These are phyloP conservation scores for Enteromius fasciolatus DNA, from an alignment of 2,797 vertebrate species.

Conservation along the genomic window DNA sequence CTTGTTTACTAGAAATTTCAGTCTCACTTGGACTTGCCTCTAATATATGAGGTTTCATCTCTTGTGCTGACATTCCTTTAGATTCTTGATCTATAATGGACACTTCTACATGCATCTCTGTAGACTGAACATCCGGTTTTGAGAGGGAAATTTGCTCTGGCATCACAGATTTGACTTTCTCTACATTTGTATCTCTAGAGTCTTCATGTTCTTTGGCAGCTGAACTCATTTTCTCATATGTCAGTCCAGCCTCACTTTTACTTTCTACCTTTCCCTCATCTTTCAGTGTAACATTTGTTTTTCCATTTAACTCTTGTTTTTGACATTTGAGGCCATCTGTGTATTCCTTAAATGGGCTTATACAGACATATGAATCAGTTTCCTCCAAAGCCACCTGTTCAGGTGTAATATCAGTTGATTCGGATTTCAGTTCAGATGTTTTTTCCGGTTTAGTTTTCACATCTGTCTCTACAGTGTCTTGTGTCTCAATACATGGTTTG, in stretches of 20 bases:
- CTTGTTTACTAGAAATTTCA: conserved; percentile 33
- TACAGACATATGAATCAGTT: conserved; percentile 8
- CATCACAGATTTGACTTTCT: not conserved
- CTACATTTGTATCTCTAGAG: conserved; percentile 25
- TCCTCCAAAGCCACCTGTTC: conserved; percentile 26
- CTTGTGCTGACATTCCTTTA: conserved; percentile 25
- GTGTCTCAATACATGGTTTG: conserved; percentile 8
- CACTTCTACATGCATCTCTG: conserved; percentile 38
- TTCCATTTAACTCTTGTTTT: conserved; percentile 38
- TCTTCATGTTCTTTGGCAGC: conserved; percentile 38
- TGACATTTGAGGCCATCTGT: conserved; percentile 23
- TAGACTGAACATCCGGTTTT: conserved; percentile 31
- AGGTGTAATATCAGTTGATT: conserved; percentile 27
- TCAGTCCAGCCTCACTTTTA: conserved; percentile 11
- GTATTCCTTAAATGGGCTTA: conserved; percentile 32
- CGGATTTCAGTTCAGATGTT: conserved; percentile 28
- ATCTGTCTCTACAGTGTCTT: conserved; percentile 5
- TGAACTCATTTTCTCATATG: conserved; percentile 35
- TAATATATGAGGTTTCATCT: conserved; percentile 34
- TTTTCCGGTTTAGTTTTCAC: conserved; percentile 30
- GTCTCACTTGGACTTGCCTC: not conserved
- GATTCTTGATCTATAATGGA: conserved; percentile 24
- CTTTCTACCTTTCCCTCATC: conserved; percentile 22
- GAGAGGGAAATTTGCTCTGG: conserved; percentile 2
- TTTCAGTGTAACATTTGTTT: conserved; percentile 40